phyloP scores from a whole-genome alignment of 2,797 vertebrate genomes.

The Pantherophis vulpinus region DNA sequence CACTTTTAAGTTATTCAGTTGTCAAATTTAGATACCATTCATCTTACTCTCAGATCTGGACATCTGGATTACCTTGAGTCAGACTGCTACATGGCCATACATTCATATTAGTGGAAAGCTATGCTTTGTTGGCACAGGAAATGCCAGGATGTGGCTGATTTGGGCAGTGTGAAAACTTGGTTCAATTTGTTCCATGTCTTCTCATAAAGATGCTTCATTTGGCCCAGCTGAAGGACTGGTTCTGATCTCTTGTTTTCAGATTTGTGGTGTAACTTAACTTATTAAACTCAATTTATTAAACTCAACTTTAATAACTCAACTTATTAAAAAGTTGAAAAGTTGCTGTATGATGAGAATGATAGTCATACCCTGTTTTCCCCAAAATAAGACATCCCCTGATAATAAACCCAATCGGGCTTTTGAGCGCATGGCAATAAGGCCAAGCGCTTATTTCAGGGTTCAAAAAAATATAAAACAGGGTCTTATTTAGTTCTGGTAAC shows the following conservation, averaged over 20 bases:
- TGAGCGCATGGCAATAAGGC: too few relatives aligned
- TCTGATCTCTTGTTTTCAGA: background rate
- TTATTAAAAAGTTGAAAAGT: too few relatives aligned
- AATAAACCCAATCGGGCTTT: too few relatives aligned
- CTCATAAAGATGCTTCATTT: background rate
- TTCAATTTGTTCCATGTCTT: background rate
- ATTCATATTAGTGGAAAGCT: background rate
- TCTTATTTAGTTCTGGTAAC: background rate
- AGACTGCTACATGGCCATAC: background rate
- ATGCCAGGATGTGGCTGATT: background rate
- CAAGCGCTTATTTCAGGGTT: too few relatives aligned
- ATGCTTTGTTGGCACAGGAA: background rate
- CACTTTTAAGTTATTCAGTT: background rate
- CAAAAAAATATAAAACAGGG: too few relatives aligned
- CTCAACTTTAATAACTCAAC: too few relatives aligned
- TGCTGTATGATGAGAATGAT: background rate
- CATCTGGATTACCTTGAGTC: background rate
- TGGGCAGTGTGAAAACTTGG: background rate
- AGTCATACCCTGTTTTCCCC: too few relatives aligned
- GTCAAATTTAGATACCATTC: background rate
- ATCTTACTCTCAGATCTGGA: background rate
- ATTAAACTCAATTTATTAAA: too few relatives aligned
- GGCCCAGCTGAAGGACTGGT: background rate
- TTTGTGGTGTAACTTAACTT: background rate
- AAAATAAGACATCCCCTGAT: too few relatives aligned